phyloP scores from a whole-genome alignment of 2,113 vertebrate species.

The Gymnarchus niloticus region DNA sequence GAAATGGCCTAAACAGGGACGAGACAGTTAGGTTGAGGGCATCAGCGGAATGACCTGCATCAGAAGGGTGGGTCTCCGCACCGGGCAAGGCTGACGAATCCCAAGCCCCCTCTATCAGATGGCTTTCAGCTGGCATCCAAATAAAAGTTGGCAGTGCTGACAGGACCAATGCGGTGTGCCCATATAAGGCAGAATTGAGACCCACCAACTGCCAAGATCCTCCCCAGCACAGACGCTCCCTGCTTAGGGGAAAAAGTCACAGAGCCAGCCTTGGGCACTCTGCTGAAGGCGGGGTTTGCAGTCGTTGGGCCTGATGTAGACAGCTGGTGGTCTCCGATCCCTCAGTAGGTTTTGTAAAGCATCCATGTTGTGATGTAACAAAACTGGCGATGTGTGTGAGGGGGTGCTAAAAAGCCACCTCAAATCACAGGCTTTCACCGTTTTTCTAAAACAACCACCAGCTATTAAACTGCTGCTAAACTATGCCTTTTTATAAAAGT shows the following conservation, averaged over 20 bases:
- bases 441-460: too few species aligned
- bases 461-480: too few species aligned
- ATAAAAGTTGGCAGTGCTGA: background rate
- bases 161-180: background rate
- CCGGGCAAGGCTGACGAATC: background rate
- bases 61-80: background rate
- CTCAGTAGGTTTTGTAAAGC: background rate
- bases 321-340: background rate
- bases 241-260: background rate
- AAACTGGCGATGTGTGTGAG: background rate
- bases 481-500: background rate
- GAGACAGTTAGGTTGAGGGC: background rate
- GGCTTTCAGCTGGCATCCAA: background rate
- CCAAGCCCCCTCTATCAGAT: background rate
- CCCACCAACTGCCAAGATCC: background rate
- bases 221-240: background rate
- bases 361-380: background rate
- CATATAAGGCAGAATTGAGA: background rate
- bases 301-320: background rate
- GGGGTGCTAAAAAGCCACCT: background rate
- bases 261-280: background rate
- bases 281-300: background rate
- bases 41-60: background rate
- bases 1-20: background rate
- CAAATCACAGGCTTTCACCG: too few species aligned